These are phyloP conservation scores for Apamea anceps DNA, from an alignment of 2,888 invertebrate genomes.

Conservation along the genomic window DNA sequence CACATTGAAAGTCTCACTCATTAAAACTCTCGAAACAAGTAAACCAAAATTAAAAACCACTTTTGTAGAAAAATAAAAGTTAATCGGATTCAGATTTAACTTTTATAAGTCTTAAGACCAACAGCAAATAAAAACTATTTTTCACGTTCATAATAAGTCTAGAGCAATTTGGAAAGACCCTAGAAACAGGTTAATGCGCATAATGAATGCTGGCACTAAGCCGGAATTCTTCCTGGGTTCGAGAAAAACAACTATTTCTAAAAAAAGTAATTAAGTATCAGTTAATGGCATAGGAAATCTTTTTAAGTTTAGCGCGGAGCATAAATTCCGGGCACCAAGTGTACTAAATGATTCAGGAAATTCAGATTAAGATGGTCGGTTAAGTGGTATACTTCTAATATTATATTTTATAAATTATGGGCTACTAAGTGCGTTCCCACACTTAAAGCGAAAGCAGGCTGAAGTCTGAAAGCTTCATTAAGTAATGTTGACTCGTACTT, in stretches of 20 bases:
- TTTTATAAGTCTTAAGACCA: background rate
- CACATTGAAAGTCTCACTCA: background rate
- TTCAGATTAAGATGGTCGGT: conserved; percentile 34
- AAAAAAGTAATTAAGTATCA: conserved; percentile 26
- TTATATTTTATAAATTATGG: conserved; percentile 29
- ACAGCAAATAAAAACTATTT: conserved; percentile 1
- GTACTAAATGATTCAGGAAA: conserved; percentile 44
- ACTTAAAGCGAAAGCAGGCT: conserved; percentile 14
- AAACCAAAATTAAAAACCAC: background rate
- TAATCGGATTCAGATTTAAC: background rate
- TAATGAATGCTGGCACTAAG: conserved; percentile 45
- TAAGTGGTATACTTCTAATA: conserved; percentile 36
- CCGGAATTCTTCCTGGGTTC: conserved; percentile 23
- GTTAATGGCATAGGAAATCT: conserved; percentile 27
- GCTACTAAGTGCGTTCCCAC: conserved; percentile 42
- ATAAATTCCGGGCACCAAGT: conserved; percentile 36
- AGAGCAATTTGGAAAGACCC: conserved; percentile 25
- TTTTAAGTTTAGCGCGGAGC: conserved; percentile 26
- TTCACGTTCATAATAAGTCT: conserved; percentile 19
- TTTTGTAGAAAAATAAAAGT: background rate
- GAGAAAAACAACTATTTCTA: conserved; percentile 36
- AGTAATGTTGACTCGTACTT: conserved; percentile 17
- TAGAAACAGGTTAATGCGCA: conserved; percentile 18
- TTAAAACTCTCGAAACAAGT: background rate
- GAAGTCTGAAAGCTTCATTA: conserved; percentile 26